phyloP scores from a whole-genome alignment of 2,888 invertebrate genomes.

The Melipona bicolor region DNA sequence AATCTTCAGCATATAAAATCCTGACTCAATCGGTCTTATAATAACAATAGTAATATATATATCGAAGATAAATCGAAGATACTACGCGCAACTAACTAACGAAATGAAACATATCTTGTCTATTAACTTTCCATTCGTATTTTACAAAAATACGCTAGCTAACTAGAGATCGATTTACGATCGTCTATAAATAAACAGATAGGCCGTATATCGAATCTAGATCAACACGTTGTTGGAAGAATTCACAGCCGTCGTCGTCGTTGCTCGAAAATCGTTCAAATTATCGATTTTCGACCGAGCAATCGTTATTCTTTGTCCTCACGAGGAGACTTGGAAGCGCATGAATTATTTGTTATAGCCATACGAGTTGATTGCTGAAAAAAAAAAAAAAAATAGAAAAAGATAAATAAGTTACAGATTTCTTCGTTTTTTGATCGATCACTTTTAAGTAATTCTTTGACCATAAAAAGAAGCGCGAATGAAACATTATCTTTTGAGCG shows the following conservation, averaged over 20 bases:
- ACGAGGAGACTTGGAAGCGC: background rate
- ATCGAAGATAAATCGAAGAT: background rate
- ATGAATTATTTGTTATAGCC: slow-evolving; percentile 87
- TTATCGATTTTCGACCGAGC: slow-evolving; percentile 15
- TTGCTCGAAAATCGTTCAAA: background rate
- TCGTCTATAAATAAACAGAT: slow-evolving; percentile 15
- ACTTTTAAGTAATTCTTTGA: no score
- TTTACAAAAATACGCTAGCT: background rate
- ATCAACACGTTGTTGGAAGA: background rate
- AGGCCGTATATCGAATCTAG: background rate
- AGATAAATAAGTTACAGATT: background rate
- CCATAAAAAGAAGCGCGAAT: no score
- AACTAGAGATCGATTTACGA: background rate
- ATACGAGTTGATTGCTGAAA: slow-evolving; percentile 89
- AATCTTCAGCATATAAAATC: background rate
- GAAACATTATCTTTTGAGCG: no score
- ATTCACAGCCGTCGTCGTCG: slow-evolving; percentile 24
- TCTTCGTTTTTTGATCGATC: no score
- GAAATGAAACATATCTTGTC: background rate
- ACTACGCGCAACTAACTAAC: background rate
- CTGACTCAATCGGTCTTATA: background rate
- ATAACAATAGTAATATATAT: background rate
- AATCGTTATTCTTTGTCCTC: background rate
- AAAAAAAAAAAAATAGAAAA: background rate
- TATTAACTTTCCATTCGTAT: background rate